Conservation (phyloP, 2,113 vertebrate species). For the Cyprinodon brontotheroides region DNA sequence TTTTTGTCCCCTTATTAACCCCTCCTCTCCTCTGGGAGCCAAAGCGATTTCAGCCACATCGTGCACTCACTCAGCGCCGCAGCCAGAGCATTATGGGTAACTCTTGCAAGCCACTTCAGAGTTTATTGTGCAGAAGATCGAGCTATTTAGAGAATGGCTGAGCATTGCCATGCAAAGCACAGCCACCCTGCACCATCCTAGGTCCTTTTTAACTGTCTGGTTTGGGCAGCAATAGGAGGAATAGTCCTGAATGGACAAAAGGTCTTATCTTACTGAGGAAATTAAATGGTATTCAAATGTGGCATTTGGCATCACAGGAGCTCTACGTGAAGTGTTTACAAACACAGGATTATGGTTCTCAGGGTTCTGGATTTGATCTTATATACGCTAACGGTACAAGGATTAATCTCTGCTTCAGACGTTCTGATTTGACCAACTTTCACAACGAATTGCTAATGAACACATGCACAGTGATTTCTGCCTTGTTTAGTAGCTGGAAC, state of each 20-base stretch:
- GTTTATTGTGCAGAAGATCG: slow-evolving; percentile 19
- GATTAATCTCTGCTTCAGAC: slow-evolving; percentile 18
- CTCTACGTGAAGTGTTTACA: slow-evolving; percentile 59
- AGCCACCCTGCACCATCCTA: slow-evolving; percentile 17
- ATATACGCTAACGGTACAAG: slow-evolving; percentile 36
- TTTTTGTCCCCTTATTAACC: slow-evolving; percentile 41
- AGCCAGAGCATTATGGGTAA: slow-evolving; percentile 45
- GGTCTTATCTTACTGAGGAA: slow-evolving; percentile 66
- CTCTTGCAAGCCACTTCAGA: slow-evolving; percentile 34
- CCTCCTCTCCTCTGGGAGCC: slow-evolving; percentile 15
- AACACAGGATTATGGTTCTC: slow-evolving; percentile 37
- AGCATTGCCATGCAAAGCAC: slow-evolving; percentile 60
- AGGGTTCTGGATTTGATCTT: slow-evolving; percentile 26
- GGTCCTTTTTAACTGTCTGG: slow-evolving; percentile 52
- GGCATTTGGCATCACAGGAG: slow-evolving; percentile 32
- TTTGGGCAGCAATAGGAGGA: slow-evolving; percentile 48
- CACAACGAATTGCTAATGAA: slow-evolving; percentile 7
- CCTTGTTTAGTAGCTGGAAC: slow-evolving; percentile 34
- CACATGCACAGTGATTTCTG: slow-evolving; percentile 14
- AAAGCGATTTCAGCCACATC: slow-evolving; percentile 26
- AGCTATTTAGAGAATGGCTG: slow-evolving; percentile 30
- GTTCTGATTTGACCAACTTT: slow-evolving; percentile 17
- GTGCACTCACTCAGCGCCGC: slow-evolving; percentile 39
- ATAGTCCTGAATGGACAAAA: slow-evolving; percentile 60
- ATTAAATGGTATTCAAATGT: slow-evolving; percentile 67